Conservation (phyloP, 1,140 invertebrate species). For the Lordiphosa mommai region DNA sequence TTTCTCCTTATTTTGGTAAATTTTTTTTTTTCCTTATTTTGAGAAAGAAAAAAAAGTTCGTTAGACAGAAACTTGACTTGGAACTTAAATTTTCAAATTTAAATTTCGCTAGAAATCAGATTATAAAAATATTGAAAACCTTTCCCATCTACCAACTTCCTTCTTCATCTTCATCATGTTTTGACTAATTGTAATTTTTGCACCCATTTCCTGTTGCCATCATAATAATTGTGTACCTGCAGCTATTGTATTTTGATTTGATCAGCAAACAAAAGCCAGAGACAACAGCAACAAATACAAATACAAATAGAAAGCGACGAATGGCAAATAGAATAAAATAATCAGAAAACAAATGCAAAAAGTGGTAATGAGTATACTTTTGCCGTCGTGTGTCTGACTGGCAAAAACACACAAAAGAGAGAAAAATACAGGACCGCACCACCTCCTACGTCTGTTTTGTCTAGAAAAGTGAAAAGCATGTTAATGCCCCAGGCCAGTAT, state of each 20-base stretch:
- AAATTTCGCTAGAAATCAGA: too few relatives aligned
- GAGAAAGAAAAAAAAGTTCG: too few relatives aligned
- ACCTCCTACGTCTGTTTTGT: constrained; percentile 33
- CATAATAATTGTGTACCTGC: constrained; percentile 26
- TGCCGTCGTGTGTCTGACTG: constrained; percentile 35
- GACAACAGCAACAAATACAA: constrained; percentile 17
- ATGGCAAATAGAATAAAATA: constrained; percentile 66
- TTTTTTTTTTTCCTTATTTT: too few relatives aligned
- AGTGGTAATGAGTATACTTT: constrained; percentile 65
- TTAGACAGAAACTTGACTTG: too few relatives aligned
- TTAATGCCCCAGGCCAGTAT: constrained; percentile 54
- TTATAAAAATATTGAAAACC: too few relatives aligned
- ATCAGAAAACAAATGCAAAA: constrained; percentile 63
- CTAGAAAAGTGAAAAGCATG: constrained; percentile 71
- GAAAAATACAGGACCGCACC: background rate
- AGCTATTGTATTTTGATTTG: constrained; percentile 39
- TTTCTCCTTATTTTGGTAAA: too few relatives aligned
- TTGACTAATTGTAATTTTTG: constrained; percentile 15
- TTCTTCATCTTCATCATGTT: constrained; percentile 8
- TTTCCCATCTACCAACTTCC: too few relatives aligned
- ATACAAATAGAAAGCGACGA: constrained; percentile 29
- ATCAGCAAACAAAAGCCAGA: constrained; percentile 35
- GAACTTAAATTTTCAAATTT: too few relatives aligned
- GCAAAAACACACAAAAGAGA: constrained; percentile 6
- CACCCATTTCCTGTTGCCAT: constrained; percentile 8